Percentiles rank a stretch among this genome's conserved stretches.
Conservation (phyloP, 2,888 invertebrate genomes). For the Plebejus argus region DNA sequence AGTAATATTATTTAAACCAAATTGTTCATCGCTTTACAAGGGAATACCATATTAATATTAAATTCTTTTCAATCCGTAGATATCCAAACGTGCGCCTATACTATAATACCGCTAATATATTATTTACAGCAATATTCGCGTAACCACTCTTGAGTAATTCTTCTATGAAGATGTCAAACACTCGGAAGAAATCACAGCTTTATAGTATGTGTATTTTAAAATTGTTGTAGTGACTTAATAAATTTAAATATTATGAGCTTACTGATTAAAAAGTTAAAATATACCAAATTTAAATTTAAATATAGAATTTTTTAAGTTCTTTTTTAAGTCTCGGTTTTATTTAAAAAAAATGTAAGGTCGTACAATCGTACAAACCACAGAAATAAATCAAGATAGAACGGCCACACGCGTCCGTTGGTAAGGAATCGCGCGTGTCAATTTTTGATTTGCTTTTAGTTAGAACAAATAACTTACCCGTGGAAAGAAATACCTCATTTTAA, state of each 20-base stretch:
- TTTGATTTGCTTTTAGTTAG: too few species aligned
- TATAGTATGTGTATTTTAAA: background rate
- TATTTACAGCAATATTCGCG: constrained; percentile 17
- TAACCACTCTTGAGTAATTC: background rate
- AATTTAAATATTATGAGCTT: background rate
- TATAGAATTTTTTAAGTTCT: background rate
- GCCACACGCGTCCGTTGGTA: too few species aligned
- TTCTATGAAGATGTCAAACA: constrained; percentile 12
- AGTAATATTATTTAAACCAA: background rate
- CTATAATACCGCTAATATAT: constrained; percentile 17
- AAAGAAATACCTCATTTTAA: too few species aligned
- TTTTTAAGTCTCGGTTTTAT: background rate
- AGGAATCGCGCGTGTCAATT: too few species aligned
- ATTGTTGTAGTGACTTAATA: constrained; percentile 4
- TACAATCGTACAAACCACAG: constrained; percentile 6
- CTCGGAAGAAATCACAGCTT: constrained; percentile 13
- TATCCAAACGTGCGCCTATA: background rate
- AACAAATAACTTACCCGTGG: too few species aligned
- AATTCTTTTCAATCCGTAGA: background rate
- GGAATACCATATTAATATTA: background rate
- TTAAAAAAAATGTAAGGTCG: background rate
- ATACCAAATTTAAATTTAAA: background rate
- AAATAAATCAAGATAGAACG: too few species aligned
- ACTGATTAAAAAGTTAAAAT: background rate
- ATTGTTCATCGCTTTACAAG: background rate